Evolutionary conservation across 2,888 invertebrate genomes (phyloP).

Genomic region (Cinara cedri): DNA sequence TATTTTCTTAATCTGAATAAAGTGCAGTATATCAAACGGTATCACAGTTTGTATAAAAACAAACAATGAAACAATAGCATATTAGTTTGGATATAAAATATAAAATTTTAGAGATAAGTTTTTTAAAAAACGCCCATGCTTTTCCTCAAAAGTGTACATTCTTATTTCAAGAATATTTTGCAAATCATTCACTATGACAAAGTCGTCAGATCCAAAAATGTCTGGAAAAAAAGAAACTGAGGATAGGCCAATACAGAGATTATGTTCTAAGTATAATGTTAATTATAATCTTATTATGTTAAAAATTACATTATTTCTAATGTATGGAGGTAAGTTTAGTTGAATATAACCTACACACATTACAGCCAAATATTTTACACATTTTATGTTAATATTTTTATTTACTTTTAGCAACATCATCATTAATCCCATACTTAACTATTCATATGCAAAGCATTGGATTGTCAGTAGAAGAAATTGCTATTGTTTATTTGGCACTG

Average conservation of each 20-base stretch:
- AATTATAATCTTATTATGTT: conserved; percentile 81
- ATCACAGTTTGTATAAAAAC: conserved; percentile 39
- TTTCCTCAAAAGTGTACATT: conserved; percentile 8
- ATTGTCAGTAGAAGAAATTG: conserved; percentile 83
- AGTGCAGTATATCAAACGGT: conserved; percentile 48
- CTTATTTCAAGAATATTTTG: conserved; percentile 4
- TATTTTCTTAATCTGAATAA: conserved; percentile 53
- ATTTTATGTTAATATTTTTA: conserved; percentile 1
- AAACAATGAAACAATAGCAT: conserved; percentile 54
- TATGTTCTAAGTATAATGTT: conserved; percentile 67
- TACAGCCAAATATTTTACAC: background rate
- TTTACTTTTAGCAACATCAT: conserved; percentile 74
- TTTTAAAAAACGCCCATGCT: background rate
- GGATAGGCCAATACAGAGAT: conserved; percentile 31
- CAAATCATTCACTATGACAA: background rate
- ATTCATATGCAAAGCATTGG: conserved; percentile 92
- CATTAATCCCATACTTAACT: conserved; percentile 82
- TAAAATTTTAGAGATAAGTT: conserved; percentile 44
- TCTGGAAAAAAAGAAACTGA: conserved; percentile 26
- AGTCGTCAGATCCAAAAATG: conserved; percentile 33
- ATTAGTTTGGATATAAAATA: conserved; percentile 23
- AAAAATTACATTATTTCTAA: conserved; percentile 81
- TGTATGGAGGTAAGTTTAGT: conserved; percentile 74
- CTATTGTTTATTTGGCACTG: conserved; percentile 83
- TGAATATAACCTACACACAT: background rate